These are phyloP conservation scores for Zootermopsis nevadensis DNA, from an alignment of 2,888 invertebrate genomes.

Conservation along the genomic window DNA sequence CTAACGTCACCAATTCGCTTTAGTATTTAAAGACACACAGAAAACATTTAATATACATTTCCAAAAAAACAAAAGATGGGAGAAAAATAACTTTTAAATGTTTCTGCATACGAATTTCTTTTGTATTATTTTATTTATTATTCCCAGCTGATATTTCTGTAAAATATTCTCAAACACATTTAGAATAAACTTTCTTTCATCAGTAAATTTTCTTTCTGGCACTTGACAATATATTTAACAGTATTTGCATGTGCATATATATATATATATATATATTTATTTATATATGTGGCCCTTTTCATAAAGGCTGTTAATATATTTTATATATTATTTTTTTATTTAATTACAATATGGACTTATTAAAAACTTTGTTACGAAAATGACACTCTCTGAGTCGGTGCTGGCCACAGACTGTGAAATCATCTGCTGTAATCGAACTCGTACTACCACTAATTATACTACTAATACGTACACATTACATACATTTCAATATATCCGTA, in stretches of 20 bases:
- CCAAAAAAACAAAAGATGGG: slow-evolving; percentile 30
- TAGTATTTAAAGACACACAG: slow-evolving; percentile 24
- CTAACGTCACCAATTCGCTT: not conserved
- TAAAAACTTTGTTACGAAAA: not conserved
- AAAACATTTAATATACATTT: slow-evolving; percentile 39
- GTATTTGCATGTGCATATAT: slow-evolving; percentile 33
- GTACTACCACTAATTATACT: too few relatives aligned
- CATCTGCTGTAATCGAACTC: not conserved
- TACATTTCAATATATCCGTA: too few relatives aligned
- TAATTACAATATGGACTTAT: slow-evolving; percentile 31
- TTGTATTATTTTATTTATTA: not conserved
- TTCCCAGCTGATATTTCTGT: slow-evolving; percentile 16
- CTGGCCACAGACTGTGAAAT: not conserved
- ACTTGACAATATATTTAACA: slow-evolving; percentile 40
- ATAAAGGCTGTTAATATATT: slow-evolving; percentile 32
- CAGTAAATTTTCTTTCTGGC: slow-evolving; percentile 33
- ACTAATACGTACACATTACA: not conserved
- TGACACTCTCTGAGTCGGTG: not conserved
- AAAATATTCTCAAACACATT: slow-evolving; percentile 41
- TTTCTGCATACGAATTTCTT: not conserved
- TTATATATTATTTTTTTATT: not conserved
- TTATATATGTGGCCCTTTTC: not conserved
- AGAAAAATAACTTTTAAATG: slow-evolving; percentile 20
- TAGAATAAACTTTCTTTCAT: slow-evolving; percentile 36
- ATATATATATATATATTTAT: slow-evolving; percentile 21